A percentile compares a stretch with the other conserved stretches of the same genome.
Conservation (phyloP, 2,797 vertebrate species). For the Hapalemur alaotrensis region DNA sequence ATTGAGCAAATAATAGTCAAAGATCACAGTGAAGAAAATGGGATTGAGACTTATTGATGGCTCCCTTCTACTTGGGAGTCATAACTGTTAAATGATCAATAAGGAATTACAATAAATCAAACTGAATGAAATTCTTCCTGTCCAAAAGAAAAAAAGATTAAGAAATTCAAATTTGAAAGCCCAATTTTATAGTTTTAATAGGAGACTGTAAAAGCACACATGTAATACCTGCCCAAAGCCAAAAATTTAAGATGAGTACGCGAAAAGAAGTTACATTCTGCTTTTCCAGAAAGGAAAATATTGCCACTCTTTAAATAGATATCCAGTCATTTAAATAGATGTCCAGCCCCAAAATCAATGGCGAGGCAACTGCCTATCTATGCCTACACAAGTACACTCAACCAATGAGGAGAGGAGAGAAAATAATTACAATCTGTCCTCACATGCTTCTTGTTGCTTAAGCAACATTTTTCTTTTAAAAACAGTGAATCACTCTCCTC, state of each 20-base stretch:
- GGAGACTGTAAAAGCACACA: neutral
- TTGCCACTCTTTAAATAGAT: neutral
- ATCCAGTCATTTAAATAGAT: neutral
- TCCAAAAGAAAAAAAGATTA: neutral
- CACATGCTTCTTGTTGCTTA: neutral
- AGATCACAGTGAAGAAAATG: neutral
- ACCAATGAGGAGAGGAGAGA: neutral
- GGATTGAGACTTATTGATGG: neutral
- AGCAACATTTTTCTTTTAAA: neutral
- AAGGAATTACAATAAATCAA: slow-evolving; percentile 45
- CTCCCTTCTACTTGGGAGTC: neutral
- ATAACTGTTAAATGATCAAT: neutral
- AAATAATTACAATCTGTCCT: neutral
- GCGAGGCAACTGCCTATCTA: neutral
- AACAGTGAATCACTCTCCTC: neutral
- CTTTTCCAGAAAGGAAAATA: slow-evolving; percentile 45
- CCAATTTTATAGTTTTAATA: slow-evolving; percentile 40
- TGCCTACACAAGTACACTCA: neutral
- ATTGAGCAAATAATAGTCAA: slow-evolving; percentile 23
- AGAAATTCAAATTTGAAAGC: slow-evolving; percentile 27
- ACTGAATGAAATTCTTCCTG: neutral
- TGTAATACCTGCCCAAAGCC: neutral
- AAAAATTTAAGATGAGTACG: neutral
- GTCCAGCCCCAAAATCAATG: neutral
- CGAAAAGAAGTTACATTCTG: neutral